These are phyloP conservation scores for Ataeniobius toweri DNA, from an alignment of 2,797 vertebrate genomes.

Conservation along the genomic window DNA sequence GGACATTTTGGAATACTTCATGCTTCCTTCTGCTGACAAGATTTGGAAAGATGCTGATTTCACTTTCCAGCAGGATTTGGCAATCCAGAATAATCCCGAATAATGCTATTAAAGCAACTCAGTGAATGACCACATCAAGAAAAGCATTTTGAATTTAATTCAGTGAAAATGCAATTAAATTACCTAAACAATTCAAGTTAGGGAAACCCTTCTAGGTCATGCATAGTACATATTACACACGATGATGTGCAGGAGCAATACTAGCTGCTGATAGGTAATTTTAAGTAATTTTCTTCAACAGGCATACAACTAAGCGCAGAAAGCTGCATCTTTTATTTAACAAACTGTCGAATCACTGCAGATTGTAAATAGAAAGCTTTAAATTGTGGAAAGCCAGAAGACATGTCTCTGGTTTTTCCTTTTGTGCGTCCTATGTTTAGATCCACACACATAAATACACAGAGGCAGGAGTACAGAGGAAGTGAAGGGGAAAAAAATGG, in stretches of 20 bases:
- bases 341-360: neutral
- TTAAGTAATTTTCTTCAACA: neutral
- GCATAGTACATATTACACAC: neutral
- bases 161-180: no score
- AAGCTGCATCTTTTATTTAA: neutral
- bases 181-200: neutral
- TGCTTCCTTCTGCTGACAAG: neutral
- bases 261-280: neutral
- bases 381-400: constrained; percentile 33
- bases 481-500: constrained; percentile 10
- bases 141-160: no score
- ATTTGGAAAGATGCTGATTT: neutral
- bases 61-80: neutral
- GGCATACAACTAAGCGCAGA: neutral
- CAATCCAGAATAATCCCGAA: neutral
- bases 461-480: constrained; percentile 11
- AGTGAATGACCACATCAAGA: no score
- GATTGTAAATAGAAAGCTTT: constrained; percentile 19
- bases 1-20: no score
- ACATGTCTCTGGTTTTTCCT: constrained; percentile 9
- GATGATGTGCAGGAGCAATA: neutral
- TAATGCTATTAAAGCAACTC: neutral
- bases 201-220: neutral
- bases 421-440: constrained; percentile 5
- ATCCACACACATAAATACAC: neutral